These are phyloP conservation scores for Gymnodraco acuticeps DNA, from an alignment of 2,797 vertebrate species.

Conservation along the genomic window DNA sequence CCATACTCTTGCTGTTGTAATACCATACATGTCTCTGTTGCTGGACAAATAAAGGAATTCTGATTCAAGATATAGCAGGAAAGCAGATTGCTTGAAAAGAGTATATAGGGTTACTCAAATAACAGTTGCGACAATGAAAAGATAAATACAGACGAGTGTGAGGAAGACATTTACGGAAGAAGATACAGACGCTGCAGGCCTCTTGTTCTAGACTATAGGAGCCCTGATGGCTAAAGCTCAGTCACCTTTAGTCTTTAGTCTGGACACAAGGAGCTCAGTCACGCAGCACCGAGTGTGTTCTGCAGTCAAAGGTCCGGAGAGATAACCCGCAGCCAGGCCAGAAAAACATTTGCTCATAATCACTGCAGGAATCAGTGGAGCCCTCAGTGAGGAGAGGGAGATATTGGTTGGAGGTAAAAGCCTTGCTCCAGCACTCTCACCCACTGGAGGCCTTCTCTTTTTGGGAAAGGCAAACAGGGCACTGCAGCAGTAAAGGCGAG, in stretches of 20 bases:
- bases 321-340: slow-evolving; percentile 35
- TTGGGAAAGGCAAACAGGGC: slow-evolving; percentile 30
- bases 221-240: not conserved
- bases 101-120: not conserved
- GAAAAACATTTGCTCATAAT: slow-evolving; percentile 42
- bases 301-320: slow-evolving; percentile 38
- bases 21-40: too few species aligned
- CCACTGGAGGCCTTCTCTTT: slow-evolving; percentile 34
- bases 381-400: slow-evolving; percentile 25
- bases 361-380: slow-evolving; percentile 22
- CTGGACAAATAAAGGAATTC: too few species aligned
- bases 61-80: not conserved
- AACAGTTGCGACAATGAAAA: not conserved
- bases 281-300: slow-evolving; percentile 15
- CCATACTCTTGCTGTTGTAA: too few species aligned
- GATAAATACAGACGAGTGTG: not conserved
- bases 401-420: slow-evolving; percentile 39
- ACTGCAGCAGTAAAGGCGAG: slow-evolving; percentile 32
- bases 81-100: not conserved
- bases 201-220: too few species aligned
- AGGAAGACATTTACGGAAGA: not conserved
- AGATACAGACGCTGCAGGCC: not conserved
- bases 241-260: slow-evolving; percentile 35
- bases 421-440: slow-evolving; percentile 32
- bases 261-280: slow-evolving; percentile 25